These are phyloP conservation scores for Camponotus vicinus DNA, from an alignment of 1,140 invertebrate genomes.

Conservation along the genomic window DNA sequence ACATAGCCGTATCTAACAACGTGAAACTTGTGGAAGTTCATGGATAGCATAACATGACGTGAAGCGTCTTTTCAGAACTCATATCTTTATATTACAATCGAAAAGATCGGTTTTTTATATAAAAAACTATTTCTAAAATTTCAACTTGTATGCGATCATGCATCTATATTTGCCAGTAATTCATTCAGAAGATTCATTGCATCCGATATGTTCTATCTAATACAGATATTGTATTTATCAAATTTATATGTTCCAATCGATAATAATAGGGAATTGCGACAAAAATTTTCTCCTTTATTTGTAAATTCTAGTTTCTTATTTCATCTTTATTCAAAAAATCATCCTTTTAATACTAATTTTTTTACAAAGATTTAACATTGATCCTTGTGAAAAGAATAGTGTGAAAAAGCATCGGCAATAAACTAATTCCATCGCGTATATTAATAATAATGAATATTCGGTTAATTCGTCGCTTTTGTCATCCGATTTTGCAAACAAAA, in stretches of 20 bases:
- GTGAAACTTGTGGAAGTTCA: slow-evolving; percentile 84
- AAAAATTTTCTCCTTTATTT: background rate
- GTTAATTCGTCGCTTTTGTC: background rate
- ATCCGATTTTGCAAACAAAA: too few species aligned
- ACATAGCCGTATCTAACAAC: slow-evolving; percentile 71
- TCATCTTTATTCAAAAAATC: background rate
- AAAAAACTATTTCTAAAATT: slow-evolving; percentile 51
- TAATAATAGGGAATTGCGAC: background rate
- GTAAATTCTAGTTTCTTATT: background rate
- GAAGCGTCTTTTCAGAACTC: slow-evolving; percentile 80
- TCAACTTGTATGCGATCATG: background rate
- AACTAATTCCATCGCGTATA: background rate
- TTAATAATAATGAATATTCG: slow-evolving; percentile 8
- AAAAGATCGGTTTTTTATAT: slow-evolving; percentile 64
- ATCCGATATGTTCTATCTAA: too few species aligned
- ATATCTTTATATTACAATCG: slow-evolving; percentile 43
- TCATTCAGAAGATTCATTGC: too few species aligned
- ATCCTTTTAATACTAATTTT: background rate
- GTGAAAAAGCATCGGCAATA: background rate
- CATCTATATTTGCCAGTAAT: background rate
- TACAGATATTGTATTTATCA: background rate
- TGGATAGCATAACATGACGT: slow-evolving; percentile 82
- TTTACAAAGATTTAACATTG: background rate
- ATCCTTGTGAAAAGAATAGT: too few species aligned
- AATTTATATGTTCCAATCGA: background rate